Evolutionary conservation across 2,888 invertebrate species (phyloP).

Genomic region (Drepanosiphum platanoidis): DNA sequence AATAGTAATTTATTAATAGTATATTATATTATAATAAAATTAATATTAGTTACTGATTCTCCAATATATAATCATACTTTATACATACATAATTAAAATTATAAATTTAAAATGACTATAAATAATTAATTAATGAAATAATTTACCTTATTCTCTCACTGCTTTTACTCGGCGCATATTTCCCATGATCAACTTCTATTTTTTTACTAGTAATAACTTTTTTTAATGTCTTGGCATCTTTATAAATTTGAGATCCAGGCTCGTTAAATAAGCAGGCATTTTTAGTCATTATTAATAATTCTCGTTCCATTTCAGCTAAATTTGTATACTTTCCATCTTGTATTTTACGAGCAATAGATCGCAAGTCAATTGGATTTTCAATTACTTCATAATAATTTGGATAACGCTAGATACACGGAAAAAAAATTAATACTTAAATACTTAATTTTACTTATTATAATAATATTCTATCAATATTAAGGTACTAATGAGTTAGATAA

Average conservation of each 20-base stretch:
- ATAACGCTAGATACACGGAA: conserved; percentile 73
- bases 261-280: conserved; percentile 97
- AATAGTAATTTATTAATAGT: too few relatives aligned
- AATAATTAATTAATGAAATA: too few relatives aligned
- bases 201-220: conserved; percentile 78
- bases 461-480: too few relatives aligned
- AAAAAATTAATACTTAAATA: conserved; percentile 10
- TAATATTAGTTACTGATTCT: too few relatives aligned
- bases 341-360: conserved; percentile 90
- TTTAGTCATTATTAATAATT: conserved; percentile 87
- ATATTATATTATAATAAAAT: too few relatives aligned
- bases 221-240: conserved; percentile 89
- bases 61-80: too few relatives aligned
- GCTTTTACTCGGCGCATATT: conserved; percentile 72
- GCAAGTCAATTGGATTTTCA: conserved; percentile 92
- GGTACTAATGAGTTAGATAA: too few relatives aligned
- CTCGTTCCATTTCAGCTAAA: conserved; percentile 88
- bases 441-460: too few relatives aligned
- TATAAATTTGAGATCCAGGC: conserved; percentile 95
- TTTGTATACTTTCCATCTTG: conserved; percentile 83
- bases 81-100: background rate
- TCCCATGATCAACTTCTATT: conserved; percentile 79
- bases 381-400: conserved; percentile 96
- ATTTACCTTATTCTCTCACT: conserved; percentile 76
- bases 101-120: background rate